Conservation (phyloP, 2,113 vertebrate species). For the Vidua macroura region DNA sequence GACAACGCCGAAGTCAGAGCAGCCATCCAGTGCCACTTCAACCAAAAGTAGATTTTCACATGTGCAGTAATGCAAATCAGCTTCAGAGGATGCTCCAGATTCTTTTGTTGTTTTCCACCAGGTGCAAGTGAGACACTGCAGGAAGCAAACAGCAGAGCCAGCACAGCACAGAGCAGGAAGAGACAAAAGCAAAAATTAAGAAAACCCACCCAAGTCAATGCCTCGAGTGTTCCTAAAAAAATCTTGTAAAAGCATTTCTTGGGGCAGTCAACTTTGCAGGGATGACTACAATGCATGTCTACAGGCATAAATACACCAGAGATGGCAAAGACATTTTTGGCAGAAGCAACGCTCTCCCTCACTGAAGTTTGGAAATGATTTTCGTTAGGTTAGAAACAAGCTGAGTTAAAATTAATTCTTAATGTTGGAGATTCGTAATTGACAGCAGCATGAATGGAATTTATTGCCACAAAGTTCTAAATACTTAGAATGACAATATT, state of each 20-base stretch:
- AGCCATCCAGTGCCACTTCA: background rate
- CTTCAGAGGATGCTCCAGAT: background rate
- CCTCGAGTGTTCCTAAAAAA: background rate
- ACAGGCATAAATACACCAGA: background rate
- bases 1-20: accelerated
- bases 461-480: background rate
- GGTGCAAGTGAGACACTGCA: background rate
- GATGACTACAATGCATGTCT: background rate
- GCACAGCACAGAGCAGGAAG: background rate
- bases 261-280: background rate
- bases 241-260: background rate
- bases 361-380: background rate
- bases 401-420: background rate
- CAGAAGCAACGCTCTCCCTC: background rate
- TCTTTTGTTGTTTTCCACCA: background rate
- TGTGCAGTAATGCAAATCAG: background rate
- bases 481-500: background rate
- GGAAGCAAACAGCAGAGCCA: background rate
- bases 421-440: background rate
- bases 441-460: background rate
- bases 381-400: background rate
- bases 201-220: background rate
- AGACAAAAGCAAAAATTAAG: background rate
- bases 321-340: background rate
- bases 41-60: background rate